Evolutionary conservation across 2,113 vertebrate species (phyloP), one percentile per base, ranked within the genome.

Genomic region (Pycnonotus jocosus): DNA sequence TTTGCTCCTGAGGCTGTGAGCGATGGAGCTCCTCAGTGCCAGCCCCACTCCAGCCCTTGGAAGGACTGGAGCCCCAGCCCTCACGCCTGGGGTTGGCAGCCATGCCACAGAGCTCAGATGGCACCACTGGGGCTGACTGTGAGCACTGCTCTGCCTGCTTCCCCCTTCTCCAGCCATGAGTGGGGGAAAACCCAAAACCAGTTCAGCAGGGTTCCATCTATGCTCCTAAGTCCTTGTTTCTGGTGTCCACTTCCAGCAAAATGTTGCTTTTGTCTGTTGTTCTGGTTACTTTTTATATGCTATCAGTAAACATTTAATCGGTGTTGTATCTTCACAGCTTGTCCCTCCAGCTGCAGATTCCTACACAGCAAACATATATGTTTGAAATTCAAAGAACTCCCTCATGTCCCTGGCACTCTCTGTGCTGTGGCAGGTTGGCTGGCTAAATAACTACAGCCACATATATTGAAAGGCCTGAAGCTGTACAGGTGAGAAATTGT

Each of bases 381-480:
- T 86, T 88, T 68, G 92, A 95, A 96, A 96, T 96, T 56, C 92
- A 57, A 90, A 90, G 76, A 88, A 93, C 94, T 92, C 93, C 88
- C 45, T 91, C 48, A 44, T 2, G 7, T 94, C 64, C 51, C 68
- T 83, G 92, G 72, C 72, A 86, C 28, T 15, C 20, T 57, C 74
- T 71, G 56, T 4, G 0, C 74, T 74, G 1, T 60, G 73, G 76
- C 45, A 65, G 25, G 40, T 44, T 72, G 73, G 28, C 70, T 78
- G 48, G 57, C 40, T 93, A 44, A 87, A 50, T 50, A 93, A n/a
- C 69, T 72, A 24, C 1, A 1, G n/a, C 51, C 31, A 5, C 9
- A 22, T 40, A 42, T 35, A 58, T 79, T 2, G 2, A 74, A 88
- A 62, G n/a, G 58, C 85, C 42, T 77, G 79, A 69, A 79, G 61